Evolutionary conservation across 2,113 vertebrate genomes (phyloP).

Genomic region (Grammomys dolichurus): DNA sequence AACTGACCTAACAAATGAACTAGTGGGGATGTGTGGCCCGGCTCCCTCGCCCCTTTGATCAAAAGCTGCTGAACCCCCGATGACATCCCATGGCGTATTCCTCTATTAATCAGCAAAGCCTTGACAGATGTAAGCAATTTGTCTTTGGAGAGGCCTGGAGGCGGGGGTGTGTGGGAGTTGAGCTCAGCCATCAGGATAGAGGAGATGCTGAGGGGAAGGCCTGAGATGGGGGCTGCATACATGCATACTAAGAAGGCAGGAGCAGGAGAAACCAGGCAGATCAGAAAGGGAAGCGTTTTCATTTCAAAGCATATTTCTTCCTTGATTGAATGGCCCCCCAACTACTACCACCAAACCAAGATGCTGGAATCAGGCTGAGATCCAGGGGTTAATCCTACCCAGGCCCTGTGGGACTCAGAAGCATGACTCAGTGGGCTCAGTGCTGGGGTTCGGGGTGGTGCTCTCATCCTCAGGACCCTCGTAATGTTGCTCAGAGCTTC

Average conservation of each 20-base stretch:
- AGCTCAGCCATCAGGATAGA: conserved; percentile 43
- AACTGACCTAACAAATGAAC: conserved; percentile 72
- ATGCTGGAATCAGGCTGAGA: conserved; percentile 72
- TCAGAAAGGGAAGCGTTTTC: conserved; percentile 81
- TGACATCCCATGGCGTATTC: conserved; percentile 80
- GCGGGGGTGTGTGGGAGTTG: not conserved
- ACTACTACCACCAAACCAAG: conserved; percentile 60
- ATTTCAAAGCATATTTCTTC: conserved; percentile 84
- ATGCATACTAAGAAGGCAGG: conserved; percentile 82
- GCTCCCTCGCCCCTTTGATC: conserved; percentile 68
- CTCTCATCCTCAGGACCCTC: not conserved
- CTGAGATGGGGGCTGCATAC: conserved; percentile 72
- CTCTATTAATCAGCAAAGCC: conserved; percentile 82
- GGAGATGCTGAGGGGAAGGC: conserved; percentile 65
- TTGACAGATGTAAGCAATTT: conserved; percentile 82
- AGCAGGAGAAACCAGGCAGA: conserved; percentile 67
- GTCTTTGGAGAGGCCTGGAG: conserved; percentile 65
- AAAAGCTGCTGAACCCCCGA: conserved; percentile 79
- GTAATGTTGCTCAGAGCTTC: no score
- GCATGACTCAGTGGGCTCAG: not conserved
- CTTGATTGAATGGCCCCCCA: conserved; percentile 76
- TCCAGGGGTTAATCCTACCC: conserved; percentile 77
- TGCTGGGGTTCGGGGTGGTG: not conserved
- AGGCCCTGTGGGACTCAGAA: conserved; percentile 69
- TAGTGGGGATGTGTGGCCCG: conserved; percentile 71